phyloP scores from a whole-genome alignment of 92 coral and sea anemone species.

The Epizoanthus fatuus region DNA sequence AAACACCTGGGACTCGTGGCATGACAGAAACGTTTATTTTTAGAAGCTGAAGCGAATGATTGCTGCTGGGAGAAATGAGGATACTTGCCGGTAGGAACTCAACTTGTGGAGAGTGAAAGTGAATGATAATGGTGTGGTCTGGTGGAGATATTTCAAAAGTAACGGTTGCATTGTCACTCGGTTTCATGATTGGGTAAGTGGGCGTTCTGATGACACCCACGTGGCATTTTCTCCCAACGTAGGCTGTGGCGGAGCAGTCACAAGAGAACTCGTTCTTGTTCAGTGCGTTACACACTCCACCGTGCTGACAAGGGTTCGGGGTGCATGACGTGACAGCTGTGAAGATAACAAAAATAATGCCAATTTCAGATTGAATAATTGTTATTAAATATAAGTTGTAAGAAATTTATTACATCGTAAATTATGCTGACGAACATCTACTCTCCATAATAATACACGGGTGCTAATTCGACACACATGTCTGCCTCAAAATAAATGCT shows the following conservation, averaged over 20 bases:
- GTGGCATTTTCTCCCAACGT: slow-evolving; percentile 33
- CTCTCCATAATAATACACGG: too few species aligned
- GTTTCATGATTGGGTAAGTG: slow-evolving; percentile 50
- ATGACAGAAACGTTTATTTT: slow-evolving; percentile 38
- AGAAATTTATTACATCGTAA: too few species aligned
- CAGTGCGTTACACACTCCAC: slow-evolving; percentile 21
- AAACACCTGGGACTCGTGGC: slow-evolving; percentile 51
- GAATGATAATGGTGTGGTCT: slow-evolving; percentile 35
- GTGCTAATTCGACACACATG: too few species aligned
- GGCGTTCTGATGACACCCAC: slow-evolving; percentile 42
- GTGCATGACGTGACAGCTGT: slow-evolving; percentile 29
- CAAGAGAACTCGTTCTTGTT: slow-evolving; percentile 30
- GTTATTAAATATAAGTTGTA: too few species aligned
- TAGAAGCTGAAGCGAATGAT: slow-evolving; percentile 11
- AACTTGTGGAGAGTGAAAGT: slow-evolving; percentile 29
- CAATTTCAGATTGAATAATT: too few species aligned
- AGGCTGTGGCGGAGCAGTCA: slow-evolving; percentile 40
- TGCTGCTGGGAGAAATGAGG: slow-evolving; percentile 14
- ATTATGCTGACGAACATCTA: too few species aligned
- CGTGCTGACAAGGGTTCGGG: slow-evolving; percentile 54
- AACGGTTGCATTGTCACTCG: slow-evolving; percentile 11
- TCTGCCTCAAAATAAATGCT: too few species aligned
- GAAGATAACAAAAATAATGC: not conserved
- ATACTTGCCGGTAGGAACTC: slow-evolving; percentile 41
- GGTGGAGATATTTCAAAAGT: slow-evolving; percentile 65